These are phyloP conservation scores for Anas bernieri DNA, from an alignment of 2,797 vertebrate species.

Conservation along the genomic window DNA sequence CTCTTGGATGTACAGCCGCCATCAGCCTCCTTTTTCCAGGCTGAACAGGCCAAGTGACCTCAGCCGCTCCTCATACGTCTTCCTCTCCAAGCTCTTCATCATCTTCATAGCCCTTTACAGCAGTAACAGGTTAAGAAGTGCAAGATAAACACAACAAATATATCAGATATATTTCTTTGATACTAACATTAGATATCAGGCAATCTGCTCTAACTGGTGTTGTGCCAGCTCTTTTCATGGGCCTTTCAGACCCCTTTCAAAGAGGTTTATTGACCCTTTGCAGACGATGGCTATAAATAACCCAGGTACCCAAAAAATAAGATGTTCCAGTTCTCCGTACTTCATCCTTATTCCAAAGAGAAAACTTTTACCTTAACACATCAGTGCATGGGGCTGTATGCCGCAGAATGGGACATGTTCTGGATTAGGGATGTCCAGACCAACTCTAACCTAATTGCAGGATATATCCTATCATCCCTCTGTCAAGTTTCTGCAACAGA, in stretches of 20 bases:
- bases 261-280: background rate
- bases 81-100: no score
- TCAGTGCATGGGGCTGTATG: background rate
- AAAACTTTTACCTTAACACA: background rate
- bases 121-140: background rate
- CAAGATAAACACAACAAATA: background rate
- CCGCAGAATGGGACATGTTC: background rate
- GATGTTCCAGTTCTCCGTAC: background rate
- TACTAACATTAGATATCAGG: background rate
- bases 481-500: fast-evolving
- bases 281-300: background rate
- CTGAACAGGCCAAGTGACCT: no score
- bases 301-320: background rate
- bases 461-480: background rate
- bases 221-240: background rate
- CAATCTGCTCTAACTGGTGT: background rate
- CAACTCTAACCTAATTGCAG: background rate
- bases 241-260: background rate
- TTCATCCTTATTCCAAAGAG: background rate
- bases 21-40: background rate
- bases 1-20: background rate
- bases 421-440: background rate
- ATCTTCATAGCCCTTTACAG: background rate
- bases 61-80: no score
- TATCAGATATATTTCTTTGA: background rate